Percentiles rank a stretch among this genome's conserved stretches.
These are phyloP conservation scores for Formica selysi DNA, from an alignment of 1,140 invertebrate genomes.

Conservation along the genomic window DNA sequence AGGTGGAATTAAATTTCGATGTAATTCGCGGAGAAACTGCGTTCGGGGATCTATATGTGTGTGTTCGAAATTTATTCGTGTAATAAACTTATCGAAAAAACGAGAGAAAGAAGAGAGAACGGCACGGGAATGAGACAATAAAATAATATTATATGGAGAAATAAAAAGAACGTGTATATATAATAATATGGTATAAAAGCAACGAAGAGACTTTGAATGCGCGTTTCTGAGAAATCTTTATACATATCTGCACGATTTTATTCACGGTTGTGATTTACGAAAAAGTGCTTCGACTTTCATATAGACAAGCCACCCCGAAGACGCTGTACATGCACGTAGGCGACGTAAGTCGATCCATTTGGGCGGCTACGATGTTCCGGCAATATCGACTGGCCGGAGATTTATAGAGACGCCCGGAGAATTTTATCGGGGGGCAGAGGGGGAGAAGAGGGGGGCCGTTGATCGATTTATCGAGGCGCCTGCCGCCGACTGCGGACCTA, in stretches of 20 bases:
- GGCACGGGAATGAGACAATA: not conserved
- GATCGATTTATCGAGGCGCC: constrained; percentile 59
- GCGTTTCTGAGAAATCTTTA: not conserved
- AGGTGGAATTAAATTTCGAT: constrained; percentile 22
- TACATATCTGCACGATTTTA: not conserved
- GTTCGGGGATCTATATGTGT: no score
- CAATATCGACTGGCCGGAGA: constrained; percentile 60
- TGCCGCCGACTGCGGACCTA: constrained; percentile 55
- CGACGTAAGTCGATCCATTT: constrained; percentile 61
- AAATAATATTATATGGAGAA: not conserved
- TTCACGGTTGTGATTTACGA: not conserved
- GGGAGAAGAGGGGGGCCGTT: not conserved
- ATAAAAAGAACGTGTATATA: not conserved
- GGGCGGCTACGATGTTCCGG: constrained; percentile 56
- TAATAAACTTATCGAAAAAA: constrained; percentile 19
- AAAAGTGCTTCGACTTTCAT: not conserved
- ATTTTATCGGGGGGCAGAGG: constrained; percentile 31
- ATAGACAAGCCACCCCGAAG: not conserved
- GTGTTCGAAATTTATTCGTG: not conserved
- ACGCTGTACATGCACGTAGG: constrained; percentile 47
- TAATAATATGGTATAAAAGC: not conserved
- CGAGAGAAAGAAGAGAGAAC: not conserved
- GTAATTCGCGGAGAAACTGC: not conserved
- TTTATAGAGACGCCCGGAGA: constrained; percentile 60
- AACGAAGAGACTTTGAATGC: not conserved